These are phyloP conservation scores for Apantesis nais DNA, from an alignment of 2,888 invertebrate species.

Conservation along the genomic window DNA sequence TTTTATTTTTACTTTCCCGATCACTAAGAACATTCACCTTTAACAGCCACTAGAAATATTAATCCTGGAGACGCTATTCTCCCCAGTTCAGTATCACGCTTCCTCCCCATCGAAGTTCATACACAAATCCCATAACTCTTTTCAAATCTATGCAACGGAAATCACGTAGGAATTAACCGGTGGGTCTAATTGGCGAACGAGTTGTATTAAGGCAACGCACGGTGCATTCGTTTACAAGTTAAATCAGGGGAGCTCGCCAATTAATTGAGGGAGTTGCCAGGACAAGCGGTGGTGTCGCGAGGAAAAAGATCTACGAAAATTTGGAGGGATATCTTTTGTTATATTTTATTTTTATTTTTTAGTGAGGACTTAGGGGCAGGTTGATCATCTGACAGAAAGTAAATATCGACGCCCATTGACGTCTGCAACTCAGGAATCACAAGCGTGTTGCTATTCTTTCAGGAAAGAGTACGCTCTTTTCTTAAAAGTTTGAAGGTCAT, in stretches of 20 bases:
- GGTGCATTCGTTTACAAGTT: constrained; percentile 76
- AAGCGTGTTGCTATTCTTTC: too few species aligned
- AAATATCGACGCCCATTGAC: too few species aligned
- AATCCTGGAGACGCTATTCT: neutral
- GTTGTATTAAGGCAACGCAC: constrained; percentile 30
- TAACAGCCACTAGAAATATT: neutral
- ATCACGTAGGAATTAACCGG: constrained; percentile 24
- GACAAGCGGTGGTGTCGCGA: constrained; percentile 64
- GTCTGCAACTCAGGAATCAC: too few species aligned
- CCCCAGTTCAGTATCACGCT: neutral
- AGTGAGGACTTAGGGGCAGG: too few species aligned
- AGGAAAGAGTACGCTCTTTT: too few species aligned
- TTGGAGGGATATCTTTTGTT: neutral
- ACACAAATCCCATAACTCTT: constrained; percentile 20
- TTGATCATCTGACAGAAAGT: too few species aligned
- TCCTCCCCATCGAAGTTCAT: constrained; percentile 9
- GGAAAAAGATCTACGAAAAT: constrained; percentile 15
- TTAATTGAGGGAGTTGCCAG: constrained; percentile 73
- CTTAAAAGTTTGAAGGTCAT: too few species aligned
- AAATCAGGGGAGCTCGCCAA: constrained; percentile 73
- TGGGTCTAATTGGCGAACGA: constrained; percentile 43
- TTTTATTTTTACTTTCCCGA: neutral
- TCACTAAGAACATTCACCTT: neutral
- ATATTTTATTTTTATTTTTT: neutral
- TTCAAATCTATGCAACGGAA: constrained; percentile 20